A percentile compares a stretch with the other conserved stretches of the same genome.
phyloP scores from a whole-genome alignment of 2,888 invertebrate species.

The Drosophila quinaria region DNA sequence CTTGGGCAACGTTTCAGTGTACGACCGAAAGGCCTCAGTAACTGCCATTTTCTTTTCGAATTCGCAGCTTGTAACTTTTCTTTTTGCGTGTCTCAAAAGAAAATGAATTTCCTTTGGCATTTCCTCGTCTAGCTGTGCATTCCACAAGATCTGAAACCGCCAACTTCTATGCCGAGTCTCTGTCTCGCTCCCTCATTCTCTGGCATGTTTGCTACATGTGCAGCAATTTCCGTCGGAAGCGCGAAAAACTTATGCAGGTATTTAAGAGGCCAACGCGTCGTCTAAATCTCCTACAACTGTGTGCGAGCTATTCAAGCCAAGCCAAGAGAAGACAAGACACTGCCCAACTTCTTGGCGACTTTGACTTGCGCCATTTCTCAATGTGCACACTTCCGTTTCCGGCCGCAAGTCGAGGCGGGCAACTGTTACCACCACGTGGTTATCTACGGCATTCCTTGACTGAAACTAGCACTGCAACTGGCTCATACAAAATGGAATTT shows the following conservation, averaged over 20 bases:
- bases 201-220: slow-evolving; percentile 34
- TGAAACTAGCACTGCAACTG: background rate
- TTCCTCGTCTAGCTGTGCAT: slow-evolving; percentile 69
- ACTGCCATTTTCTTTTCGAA: slow-evolving; percentile 54
- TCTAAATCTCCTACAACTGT: slow-evolving; percentile 7
- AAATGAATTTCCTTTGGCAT: slow-evolving; percentile 71
- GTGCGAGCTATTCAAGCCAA: slow-evolving; percentile 27
- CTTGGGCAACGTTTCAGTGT: slow-evolving; percentile 73
- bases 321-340: slow-evolving; percentile 20
- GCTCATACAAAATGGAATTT: background rate
- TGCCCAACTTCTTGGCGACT: slow-evolving; percentile 30
- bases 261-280: slow-evolving; percentile 64
- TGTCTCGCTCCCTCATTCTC: background rate
- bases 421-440: slow-evolving; percentile 5
- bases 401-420: slow-evolving; percentile 16
- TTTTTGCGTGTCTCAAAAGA: slow-evolving; percentile 53
- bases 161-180: background rate
- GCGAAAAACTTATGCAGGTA: slow-evolving; percentile 73
- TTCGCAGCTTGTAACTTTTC: slow-evolving; percentile 24
- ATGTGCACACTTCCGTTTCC: slow-evolving; percentile 73
- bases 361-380: slow-evolving; percentile 51
- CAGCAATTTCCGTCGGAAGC: slow-evolving; percentile 76
- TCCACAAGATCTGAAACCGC: slow-evolving; percentile 45
- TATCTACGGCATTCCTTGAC: background rate
- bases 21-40: slow-evolving; percentile 55